A percentile compares a stretch with the other conserved stretches of the same genome.
These are phyloP conservation scores for Bugula neritina DNA, from an alignment of 2,888 invertebrate species.

Conservation along the genomic window DNA sequence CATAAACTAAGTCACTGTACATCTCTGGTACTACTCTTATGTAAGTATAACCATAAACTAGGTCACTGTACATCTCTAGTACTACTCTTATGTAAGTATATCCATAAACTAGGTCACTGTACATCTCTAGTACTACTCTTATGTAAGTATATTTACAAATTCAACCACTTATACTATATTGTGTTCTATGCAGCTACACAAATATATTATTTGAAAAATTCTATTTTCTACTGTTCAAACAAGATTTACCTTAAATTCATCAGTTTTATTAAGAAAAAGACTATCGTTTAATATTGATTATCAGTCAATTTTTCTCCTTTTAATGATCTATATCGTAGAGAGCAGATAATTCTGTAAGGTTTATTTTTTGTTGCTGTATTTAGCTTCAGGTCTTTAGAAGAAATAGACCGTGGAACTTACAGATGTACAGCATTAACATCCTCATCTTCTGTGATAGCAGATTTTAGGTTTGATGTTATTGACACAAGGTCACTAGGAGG, in stretches of 20 bases:
- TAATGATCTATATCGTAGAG: too few relatives aligned
- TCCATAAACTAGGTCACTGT: too few relatives aligned
- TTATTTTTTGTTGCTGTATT: background rate
- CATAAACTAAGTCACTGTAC: too few relatives aligned
- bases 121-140: too few relatives aligned
- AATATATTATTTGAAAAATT: background rate
- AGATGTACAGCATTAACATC: background rate
- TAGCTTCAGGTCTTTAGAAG: background rate
- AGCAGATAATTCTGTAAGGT: too few relatives aligned
- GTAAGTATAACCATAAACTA: conserved; percentile 5
- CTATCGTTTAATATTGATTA: too few relatives aligned
- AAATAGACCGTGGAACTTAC: conserved; percentile 15
- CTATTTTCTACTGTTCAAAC: too few relatives aligned
- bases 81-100: conserved; percentile 3
- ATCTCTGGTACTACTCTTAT: background rate
- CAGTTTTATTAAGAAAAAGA: too few relatives aligned
- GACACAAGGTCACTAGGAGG: conserved; percentile 1
- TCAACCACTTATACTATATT: background rate
- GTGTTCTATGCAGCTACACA: background rate
- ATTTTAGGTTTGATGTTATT: conserved; percentile 1
- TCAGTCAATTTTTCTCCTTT: too few relatives aligned
- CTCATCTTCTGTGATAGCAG: background rate
- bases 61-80: conserved; percentile 35
- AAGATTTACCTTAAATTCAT: too few relatives aligned
- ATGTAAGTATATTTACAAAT: background rate